phyloP scores from a whole-genome alignment of 2,797 vertebrate species.

The Myoxocephalus aenaeus region DNA sequence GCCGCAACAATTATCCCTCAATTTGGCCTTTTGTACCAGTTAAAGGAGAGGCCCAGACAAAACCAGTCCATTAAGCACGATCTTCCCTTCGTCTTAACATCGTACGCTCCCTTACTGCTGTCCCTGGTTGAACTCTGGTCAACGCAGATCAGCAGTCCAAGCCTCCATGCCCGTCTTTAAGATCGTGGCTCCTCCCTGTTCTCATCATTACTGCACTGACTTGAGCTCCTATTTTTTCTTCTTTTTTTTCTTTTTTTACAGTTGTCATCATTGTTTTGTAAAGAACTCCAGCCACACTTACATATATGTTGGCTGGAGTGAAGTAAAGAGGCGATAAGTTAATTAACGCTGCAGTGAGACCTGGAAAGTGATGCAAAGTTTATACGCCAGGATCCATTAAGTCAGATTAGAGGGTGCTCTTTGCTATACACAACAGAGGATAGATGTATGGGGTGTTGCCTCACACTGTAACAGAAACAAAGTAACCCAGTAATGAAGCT shows the following conservation, averaged over 20 bases:
- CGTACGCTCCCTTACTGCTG: constrained; percentile 4
- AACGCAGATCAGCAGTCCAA: constrained; percentile 6
- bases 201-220: constrained; percentile 18
- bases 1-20: constrained; percentile 15
- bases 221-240: constrained; percentile 4
- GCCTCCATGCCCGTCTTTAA: background rate
- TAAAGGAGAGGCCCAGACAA: constrained; percentile 53
- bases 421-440: background rate
- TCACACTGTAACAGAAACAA: background rate
- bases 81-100: constrained; percentile 29
- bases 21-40: background rate
- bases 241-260: background rate
- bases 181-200: background rate
- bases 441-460: background rate
- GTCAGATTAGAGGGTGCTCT: background rate
- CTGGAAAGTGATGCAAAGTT: background rate
- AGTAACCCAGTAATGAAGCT: background rate
- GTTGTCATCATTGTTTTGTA: constrained; percentile 1
- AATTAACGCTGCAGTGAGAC: background rate
- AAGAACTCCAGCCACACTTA: background rate
- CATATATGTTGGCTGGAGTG: background rate
- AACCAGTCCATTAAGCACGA: constrained; percentile 52
- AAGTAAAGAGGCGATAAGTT: background rate
- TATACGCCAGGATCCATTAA: background rate
- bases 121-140: constrained; percentile 44